phyloP scores from a whole-genome alignment of 2,888 invertebrate genomes.

The Stegophylla sp. region DNA sequence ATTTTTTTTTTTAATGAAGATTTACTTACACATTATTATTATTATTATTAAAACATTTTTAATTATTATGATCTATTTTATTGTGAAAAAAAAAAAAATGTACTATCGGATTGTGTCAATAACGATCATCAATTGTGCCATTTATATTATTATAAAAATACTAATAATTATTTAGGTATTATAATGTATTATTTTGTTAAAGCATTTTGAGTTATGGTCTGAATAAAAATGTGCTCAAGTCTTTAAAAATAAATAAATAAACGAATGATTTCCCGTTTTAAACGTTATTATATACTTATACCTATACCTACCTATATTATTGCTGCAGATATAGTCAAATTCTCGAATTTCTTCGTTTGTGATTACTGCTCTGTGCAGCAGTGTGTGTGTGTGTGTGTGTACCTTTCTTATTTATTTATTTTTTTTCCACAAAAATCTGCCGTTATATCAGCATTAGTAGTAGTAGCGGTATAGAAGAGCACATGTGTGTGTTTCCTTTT shows the following conservation, averaged over 20 bases:
- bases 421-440: conserved; percentile 37
- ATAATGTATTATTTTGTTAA: conserved; percentile 55
- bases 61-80: conserved; percentile 16
- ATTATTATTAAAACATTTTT: conserved; percentile 26
- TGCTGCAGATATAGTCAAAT: not conserved
- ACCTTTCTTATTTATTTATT: too few species aligned
- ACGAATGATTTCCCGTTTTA: conserved; percentile 3
- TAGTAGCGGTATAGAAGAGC: too few species aligned
- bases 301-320: conserved; percentile 7
- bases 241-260: conserved; percentile 41
- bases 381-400: too few species aligned
- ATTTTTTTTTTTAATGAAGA: too few species aligned
- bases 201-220: conserved; percentile 58
- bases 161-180: conserved; percentile 37
- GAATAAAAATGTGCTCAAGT: conserved; percentile 59
- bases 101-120: conserved; percentile 2
- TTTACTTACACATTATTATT: conserved; percentile 38
- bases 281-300: not conserved
- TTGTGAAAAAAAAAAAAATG: not conserved
- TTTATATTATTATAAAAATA: too few species aligned
- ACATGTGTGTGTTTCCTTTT: conserved; percentile 51
- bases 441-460: conserved; percentile 52
- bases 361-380: too few species aligned
- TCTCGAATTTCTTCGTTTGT: conserved; percentile 52
- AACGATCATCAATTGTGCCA: conserved; percentile 53